Evolutionary conservation across 2,797 vertebrate species (phyloP), one percentile per base, ranked within the genome.

Genomic region (Chromobotia macracanthus): DNA sequence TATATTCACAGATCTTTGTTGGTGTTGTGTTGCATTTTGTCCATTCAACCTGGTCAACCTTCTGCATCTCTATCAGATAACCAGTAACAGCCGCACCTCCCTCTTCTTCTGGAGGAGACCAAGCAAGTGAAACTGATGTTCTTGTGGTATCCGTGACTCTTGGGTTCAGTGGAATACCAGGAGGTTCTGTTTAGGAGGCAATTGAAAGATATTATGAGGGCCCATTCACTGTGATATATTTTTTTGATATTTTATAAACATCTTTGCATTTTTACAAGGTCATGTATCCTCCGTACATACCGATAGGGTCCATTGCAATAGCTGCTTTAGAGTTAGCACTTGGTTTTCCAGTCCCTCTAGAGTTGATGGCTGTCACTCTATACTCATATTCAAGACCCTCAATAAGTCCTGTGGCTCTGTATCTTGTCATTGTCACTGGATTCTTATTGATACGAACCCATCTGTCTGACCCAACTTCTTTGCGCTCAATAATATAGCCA

Each of bases 41-140:
- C 97, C 98, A 99, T 94, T 99, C 97, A 88, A 95, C 91, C 86
- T 99, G 97, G 90, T 99, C 98, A 84, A 98, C 93, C 87, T 99
- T 99, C 89, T 99, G 98, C 97, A 99, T 99, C 92, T 99, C 97
- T 63, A 99, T 95, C 38, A 99, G 91, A 88, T 99, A 99, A 64
- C 98, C 98, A 55, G 92, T 96, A 84, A 99, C 91, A 82, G 94
- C 90, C 81, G 97, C 94, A 69, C 98, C 98, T 74, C 98, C 97
- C 91, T 98, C 96, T 72, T 98, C 96, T 89, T 96, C 96, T 74
- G 98, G 98, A 15, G 95, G 92, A 83, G 93, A 94, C 98, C 98
- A 99, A 84, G 97, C 96, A 86, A 99, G 89, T 69, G 97, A 95
- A 23, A 99, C 96, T 1, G 98, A 99, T 75, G 97, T 97, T 87